These are phyloP conservation scores for Sebastes goodei DNA, from an alignment of 2,797 vertebrate genomes.

Conservation along the genomic window DNA sequence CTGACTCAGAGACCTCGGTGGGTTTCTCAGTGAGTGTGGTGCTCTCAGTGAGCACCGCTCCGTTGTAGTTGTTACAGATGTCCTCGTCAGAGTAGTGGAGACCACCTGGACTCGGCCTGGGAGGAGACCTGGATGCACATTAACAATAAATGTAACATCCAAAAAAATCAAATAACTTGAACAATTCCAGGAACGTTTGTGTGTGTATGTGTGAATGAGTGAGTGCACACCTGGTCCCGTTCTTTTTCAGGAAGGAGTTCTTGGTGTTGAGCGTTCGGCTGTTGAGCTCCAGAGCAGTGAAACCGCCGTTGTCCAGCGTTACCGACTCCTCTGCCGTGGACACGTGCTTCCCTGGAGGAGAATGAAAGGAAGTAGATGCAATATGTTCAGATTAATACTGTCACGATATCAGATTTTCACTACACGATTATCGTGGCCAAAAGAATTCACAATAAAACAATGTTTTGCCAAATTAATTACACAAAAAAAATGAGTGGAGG, in stretches of 20 bases:
- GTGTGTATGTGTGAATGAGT: not conserved
- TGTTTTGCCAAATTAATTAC: no score
- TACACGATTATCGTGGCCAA: no score
- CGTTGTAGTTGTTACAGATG: conserved; percentile 94
- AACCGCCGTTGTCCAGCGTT: conserved; percentile 94
- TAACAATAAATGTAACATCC: not conserved
- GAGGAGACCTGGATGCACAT: conserved; percentile 87
- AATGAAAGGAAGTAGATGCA: not conserved
- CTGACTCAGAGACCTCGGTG: conserved; percentile 89
- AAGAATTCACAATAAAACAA: no score
- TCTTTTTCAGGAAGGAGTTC: conserved; percentile 93
- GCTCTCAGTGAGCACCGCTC: conserved; percentile 88
- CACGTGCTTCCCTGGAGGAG: conserved; percentile 86
- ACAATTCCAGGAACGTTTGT: not conserved
- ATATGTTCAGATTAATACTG: not conserved
- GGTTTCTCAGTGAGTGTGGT: conserved; percentile 90
- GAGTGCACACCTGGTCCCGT: conserved; percentile 88
- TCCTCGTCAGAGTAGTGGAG: conserved; percentile 97
- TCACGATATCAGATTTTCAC: no score
- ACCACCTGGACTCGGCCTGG: conserved; percentile 93
- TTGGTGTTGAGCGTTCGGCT: conserved; percentile 92
- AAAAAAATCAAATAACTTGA: not conserved
- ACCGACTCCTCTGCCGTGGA: conserved; percentile 89
- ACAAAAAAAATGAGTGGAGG: no score
- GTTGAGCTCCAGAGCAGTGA: conserved; percentile 93